phyloP scores from a whole-genome alignment of 2,113 vertebrate species.

The Spermophilus dauricus region DNA sequence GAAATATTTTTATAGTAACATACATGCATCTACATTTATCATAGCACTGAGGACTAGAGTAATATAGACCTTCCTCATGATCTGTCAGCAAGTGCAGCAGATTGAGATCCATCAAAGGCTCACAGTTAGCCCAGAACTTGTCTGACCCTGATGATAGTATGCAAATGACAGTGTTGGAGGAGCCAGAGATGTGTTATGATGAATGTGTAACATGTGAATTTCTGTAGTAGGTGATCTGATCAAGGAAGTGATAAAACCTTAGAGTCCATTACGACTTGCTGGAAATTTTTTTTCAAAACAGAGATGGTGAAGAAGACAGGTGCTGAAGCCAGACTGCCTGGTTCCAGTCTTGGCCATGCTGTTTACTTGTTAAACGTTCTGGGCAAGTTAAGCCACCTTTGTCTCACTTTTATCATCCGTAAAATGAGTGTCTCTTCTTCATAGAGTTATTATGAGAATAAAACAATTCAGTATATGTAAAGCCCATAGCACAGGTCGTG shows the following conservation, averaged over 20 bases:
- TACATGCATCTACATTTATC: neutral
- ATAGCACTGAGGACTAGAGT: neutral
- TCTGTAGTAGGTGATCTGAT: neutral
- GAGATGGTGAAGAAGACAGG: neutral
- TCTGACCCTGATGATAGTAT: neutral
- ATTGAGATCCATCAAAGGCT: neutral
- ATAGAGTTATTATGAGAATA: neutral
- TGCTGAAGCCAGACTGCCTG: neutral
- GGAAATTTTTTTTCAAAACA: neutral
- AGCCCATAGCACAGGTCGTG: neutral
- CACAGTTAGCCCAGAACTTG: neutral
- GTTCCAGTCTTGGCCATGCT: neutral
- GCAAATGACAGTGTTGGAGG: neutral
- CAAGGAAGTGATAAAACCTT: neutral
- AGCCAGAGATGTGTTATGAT: neutral
- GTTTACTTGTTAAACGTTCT: neutral
- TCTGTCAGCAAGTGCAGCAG: neutral
- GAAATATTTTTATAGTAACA: slow-evolving; percentile 15
- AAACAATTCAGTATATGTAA: neutral
- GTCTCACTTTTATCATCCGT: neutral
- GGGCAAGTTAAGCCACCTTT: slow-evolving; percentile 5
- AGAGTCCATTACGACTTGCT: neutral
- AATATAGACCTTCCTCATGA: neutral
- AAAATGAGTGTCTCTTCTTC: neutral
- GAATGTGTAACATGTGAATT: neutral